Base-by-base conservation (phyloP, 2,888 invertebrate genomes). In the Leucophenga montana region DNA sequence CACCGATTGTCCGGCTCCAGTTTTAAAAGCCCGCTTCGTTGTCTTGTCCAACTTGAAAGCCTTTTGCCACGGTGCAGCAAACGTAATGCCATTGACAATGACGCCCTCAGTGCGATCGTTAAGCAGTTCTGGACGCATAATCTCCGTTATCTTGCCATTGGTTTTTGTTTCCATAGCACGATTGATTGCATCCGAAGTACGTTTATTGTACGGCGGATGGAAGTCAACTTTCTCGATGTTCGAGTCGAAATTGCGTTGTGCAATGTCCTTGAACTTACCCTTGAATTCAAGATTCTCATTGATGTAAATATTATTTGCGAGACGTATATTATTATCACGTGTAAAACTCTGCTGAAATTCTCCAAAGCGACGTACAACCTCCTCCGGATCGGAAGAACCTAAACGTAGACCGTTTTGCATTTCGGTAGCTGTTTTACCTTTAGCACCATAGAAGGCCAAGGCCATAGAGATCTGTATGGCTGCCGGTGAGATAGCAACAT, bases 121-220 rank as follows among this genome's bases (percentile, higher is more conserved):
- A 33, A 86, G 75, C 66, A 83, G 75, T 27, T 90, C 92, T 0
- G 91, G 31, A 1, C 90, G 85, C 61, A 98, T 89, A 16, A 98
- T 90, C 77, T 96, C 91, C 76, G 92, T 92, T 72, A 98, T 97
- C 86, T 94, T 95, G 13, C 93, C 89, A 67, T 94, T 92, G 0
- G 98, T 98, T 85, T 95, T 92, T 4, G 91, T 88, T 83, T 93
- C 92, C 67, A 93, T 95, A 94, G 95, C 97, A 57, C 89, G 83
- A 86, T 97, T 98, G 67, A 98, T 96, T 0, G 85, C 88, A 0
- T 89, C 85, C 0, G 90, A 91, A 1, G 92, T 91, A 59, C 87
- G 89, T 33, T 85, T 87, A n/a, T 90, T 89, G 62, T 91, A 81
- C 0, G 74, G 82, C 44, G 86, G 86, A 79, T 86, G 86, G 78